phyloP scores from a whole-genome alignment of 2,797 vertebrate species.

The Poecilia gillii region DNA sequence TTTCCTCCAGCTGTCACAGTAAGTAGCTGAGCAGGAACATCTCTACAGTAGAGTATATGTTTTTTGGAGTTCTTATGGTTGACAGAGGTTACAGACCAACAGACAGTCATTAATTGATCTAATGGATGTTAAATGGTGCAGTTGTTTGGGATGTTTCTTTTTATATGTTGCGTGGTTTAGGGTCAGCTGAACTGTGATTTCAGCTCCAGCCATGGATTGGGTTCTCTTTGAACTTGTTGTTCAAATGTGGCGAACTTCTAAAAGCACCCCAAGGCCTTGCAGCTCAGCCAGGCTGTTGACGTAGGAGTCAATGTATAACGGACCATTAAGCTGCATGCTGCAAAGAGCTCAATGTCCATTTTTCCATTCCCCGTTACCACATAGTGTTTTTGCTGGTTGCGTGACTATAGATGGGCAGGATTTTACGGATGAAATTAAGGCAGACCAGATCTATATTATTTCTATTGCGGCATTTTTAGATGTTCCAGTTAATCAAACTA shows the following conservation, averaged over 20 bases:
- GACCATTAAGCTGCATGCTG: constrained; percentile 30
- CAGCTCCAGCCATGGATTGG: background rate
- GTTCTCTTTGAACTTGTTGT: constrained; percentile 38
- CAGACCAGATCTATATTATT: background rate
- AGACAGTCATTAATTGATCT: background rate
- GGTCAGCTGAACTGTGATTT: constrained; percentile 16
- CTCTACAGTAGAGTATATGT: constrained; percentile 31
- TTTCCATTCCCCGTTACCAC: constrained; percentile 14
- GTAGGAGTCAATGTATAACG: constrained; percentile 35
- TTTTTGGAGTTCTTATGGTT: constrained; percentile 9
- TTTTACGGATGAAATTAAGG: background rate
- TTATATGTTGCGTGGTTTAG: constrained; percentile 12
- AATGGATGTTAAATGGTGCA: constrained; percentile 33
- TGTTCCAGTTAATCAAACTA: background rate
- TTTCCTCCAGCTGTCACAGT: constrained; percentile 15
- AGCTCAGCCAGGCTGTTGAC: constrained; percentile 28
- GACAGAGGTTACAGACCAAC: background rate
- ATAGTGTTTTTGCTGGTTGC: constrained; percentile 2
- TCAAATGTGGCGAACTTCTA: constrained; percentile 20
- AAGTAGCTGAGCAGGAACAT: constrained; percentile 34
- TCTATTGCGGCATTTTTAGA: background rate
- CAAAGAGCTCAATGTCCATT: background rate
- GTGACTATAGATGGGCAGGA: background rate
- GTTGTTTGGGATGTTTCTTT: constrained; percentile 30
- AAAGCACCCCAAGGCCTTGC: constrained; percentile 25